Conservation (phyloP, 1,140 invertebrate genomes). For the Lepidurus arcticus region DNA sequence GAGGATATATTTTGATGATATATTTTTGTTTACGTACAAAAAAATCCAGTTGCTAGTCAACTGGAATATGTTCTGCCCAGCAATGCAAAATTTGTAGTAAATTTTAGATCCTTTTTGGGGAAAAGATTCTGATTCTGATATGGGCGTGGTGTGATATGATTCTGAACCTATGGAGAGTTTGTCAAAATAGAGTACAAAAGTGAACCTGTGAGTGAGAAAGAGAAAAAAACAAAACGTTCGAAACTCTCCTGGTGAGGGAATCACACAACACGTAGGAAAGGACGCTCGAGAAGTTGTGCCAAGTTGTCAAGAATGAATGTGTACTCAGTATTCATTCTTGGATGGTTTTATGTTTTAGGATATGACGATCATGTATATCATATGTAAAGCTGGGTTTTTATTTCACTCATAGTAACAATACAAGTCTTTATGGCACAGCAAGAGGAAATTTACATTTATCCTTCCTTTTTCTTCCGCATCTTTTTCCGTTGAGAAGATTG, state of each 20-base stretch:
- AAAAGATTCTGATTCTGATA: neutral
- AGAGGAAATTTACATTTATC: neutral
- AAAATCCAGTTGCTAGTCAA: neutral
- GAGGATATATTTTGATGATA: neutral
- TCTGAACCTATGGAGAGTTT: neutral
- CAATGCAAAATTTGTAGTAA: conserved; percentile 13
- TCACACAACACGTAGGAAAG: neutral
- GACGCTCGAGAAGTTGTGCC: neutral
- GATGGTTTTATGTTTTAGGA: neutral
- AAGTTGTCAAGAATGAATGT: neutral
- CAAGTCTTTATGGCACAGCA: conserved; percentile 17
- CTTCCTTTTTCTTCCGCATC: neutral
- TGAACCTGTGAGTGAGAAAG: conserved; percentile 12
- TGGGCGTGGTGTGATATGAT: neutral
- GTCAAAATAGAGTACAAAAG: neutral
- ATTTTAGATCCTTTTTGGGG: neutral
- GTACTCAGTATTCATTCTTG: neutral
- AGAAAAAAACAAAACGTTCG: neutral
- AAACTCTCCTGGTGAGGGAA: neutral
- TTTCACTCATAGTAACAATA: conserved; percentile 5
- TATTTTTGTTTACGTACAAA: neutral
- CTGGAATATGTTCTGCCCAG: neutral
- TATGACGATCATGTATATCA: neutral
- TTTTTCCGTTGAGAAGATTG: neutral
- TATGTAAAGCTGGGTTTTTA: conserved; percentile 19